phyloP scores from a whole-genome alignment of 2,113 vertebrate genomes.

The Zingel zingel region DNA sequence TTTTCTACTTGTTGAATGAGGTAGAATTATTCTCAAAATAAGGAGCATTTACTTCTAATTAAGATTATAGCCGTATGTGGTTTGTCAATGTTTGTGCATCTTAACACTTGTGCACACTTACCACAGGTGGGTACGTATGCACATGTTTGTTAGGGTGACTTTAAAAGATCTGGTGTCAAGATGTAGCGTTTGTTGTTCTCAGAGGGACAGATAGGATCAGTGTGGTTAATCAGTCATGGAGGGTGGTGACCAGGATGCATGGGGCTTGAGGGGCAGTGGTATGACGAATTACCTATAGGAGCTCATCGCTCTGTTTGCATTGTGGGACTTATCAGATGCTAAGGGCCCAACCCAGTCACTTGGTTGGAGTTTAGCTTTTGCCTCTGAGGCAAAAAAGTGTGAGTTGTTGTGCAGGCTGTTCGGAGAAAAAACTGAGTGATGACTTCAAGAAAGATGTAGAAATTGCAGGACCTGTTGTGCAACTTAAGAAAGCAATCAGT shows the following conservation, averaged over 20 bases:
- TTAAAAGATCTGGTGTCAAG: constrained; percentile 51
- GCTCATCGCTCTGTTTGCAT: constrained; percentile 64
- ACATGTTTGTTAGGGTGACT: constrained; percentile 2
- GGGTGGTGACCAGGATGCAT: constrained; percentile 64
- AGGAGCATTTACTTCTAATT: constrained; percentile 53
- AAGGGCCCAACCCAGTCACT: constrained; percentile 27
- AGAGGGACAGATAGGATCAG: constrained; percentile 67
- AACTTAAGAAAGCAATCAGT: background rate
- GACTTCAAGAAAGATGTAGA: constrained; percentile 1
- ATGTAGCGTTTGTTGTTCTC: constrained; percentile 62
- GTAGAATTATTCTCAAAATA: constrained; percentile 31
- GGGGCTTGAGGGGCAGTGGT: constrained; percentile 53
- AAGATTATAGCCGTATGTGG: constrained; percentile 41
- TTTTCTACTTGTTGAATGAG: constrained; percentile 46
- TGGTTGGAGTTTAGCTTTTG: constrained; percentile 31
- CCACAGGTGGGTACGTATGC: constrained; percentile 32
- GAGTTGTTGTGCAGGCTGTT: constrained; percentile 32
- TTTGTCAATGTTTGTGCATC: constrained; percentile 42
- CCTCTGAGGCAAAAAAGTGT: constrained; percentile 48
- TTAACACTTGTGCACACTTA: constrained; percentile 33
- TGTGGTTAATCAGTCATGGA: constrained; percentile 60
- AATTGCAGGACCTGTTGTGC: background rate
- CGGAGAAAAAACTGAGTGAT: background rate
- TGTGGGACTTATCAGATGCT: constrained; percentile 71
- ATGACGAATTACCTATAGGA: constrained; percentile 63